phyloP scores from a whole-genome alignment of 2,888 invertebrate species.

The Biston betularia region DNA sequence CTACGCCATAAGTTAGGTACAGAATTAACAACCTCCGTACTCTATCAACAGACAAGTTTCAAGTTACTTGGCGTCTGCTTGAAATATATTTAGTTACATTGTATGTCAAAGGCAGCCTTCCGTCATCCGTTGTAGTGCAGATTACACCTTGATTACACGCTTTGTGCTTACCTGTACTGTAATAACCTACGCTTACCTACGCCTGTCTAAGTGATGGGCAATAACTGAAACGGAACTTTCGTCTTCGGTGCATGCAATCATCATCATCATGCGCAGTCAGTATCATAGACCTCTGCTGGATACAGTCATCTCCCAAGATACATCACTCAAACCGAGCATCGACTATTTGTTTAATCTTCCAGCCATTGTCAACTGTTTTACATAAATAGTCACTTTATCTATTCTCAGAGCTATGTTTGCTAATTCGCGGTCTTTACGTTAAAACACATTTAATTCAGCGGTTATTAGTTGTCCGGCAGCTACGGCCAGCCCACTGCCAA shows the following conservation, averaged over 20 bases:
- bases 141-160: slow-evolving; percentile 49
- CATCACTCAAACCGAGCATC: too few species aligned
- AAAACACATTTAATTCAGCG: too few species aligned
- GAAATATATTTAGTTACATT: slow-evolving; percentile 26
- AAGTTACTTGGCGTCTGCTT: slow-evolving; percentile 13
- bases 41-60: slow-evolving; percentile 1
- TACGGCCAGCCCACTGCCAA: too few species aligned
- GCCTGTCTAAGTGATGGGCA: slow-evolving; percentile 21
- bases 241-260: background rate
- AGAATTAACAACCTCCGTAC: background rate
- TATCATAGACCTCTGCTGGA: too few species aligned
- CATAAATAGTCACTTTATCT: too few species aligned
- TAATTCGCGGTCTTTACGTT: too few species aligned
- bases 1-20: background rate
- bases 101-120: slow-evolving; percentile 31
- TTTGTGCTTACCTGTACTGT: slow-evolving; percentile 37
- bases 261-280: too few species aligned
- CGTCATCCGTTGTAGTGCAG: slow-evolving; percentile 31
- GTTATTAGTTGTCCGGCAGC: too few species aligned
- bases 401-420: too few species aligned
- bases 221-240: slow-evolving; percentile 36
- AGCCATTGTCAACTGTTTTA: too few species aligned
- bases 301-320: too few species aligned
- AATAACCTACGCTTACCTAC: slow-evolving; percentile 34
- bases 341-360: too few species aligned